These are phyloP conservation scores for Tyrophagus putrescentiae DNA, from an alignment of 1,140 invertebrate species.

Conservation along the genomic window DNA sequence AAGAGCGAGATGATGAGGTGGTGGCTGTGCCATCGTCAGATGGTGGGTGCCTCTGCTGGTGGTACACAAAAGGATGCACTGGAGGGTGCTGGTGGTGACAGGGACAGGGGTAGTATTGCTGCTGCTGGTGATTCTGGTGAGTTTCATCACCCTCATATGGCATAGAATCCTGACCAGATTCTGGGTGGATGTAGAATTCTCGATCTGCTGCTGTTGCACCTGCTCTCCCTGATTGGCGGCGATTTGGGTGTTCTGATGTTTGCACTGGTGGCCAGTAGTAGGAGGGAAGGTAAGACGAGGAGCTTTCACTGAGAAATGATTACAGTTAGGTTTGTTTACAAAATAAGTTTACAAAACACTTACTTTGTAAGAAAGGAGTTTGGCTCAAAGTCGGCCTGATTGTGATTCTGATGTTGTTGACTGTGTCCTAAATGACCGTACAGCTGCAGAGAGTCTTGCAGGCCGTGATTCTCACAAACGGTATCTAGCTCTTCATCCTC, in stretches of 20 bases:
- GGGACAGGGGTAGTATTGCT: not conserved
- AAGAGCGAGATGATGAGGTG: not conserved
- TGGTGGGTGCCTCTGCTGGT: not conserved
- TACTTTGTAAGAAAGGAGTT: too few species aligned
- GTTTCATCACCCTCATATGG: too few species aligned
- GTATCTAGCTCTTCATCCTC: not conserved
- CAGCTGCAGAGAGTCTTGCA: constrained; percentile 1
- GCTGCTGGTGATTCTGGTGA: not conserved
- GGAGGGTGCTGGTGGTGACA: not conserved
- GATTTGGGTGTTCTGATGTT: too few species aligned
- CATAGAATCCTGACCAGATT: too few species aligned
- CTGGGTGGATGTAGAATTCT: too few species aligned
- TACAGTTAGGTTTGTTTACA: too few species aligned
- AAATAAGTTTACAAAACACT: too few species aligned
- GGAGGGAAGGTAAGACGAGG: not conserved
- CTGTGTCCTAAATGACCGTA: not conserved
- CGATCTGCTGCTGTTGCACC: too few species aligned
- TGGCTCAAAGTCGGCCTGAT: constrained; percentile 1
- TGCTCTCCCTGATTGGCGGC: too few species aligned
- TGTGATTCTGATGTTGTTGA: not conserved
- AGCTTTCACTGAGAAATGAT: not conserved
- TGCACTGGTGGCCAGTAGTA: constrained; percentile 9
- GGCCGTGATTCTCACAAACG: not conserved
- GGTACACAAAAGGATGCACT: not conserved
- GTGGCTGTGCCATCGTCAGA: not conserved